Percentiles rank a stretch among this genome's conserved stretches.
phyloP scores from a whole-genome alignment of 2,888 invertebrate genomes.

The Melitaea athalia region DNA sequence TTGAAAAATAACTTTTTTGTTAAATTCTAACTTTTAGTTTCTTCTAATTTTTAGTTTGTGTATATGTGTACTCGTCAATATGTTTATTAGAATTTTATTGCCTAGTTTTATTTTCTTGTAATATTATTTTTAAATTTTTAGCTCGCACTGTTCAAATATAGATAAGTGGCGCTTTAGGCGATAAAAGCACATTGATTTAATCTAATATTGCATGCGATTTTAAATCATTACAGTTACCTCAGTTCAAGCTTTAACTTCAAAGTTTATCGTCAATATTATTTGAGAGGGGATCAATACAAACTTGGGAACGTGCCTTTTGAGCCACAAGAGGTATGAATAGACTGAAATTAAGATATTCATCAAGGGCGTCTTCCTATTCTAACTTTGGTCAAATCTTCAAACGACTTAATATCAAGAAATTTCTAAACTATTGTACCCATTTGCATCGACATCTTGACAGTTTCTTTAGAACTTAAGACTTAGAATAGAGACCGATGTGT shows the following conservation, averaged over 20 bases:
- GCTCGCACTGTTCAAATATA: too few relatives aligned
- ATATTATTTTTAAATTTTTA: too few relatives aligned
- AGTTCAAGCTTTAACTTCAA: background rate
- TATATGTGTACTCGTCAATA: too few relatives aligned
- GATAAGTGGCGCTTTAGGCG: background rate
- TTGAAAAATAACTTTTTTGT: too few relatives aligned
- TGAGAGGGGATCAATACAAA: background rate
- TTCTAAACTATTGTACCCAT: background rate
- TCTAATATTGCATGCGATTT: background rate
- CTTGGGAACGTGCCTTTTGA: constrained; percentile 10
- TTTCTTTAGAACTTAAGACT: background rate
- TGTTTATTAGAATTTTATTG: too few relatives aligned
- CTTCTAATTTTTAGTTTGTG: too few relatives aligned
- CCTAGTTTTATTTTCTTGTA: too few relatives aligned
- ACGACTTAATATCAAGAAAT: background rate
- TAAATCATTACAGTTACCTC: background rate
- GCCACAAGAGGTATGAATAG: constrained; percentile 3
- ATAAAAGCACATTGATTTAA: background rate
- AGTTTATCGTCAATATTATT: background rate
- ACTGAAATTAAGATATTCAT: constrained; percentile 7
- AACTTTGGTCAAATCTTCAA: constrained; percentile 5
- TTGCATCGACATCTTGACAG: background rate
- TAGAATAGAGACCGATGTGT: too few relatives aligned
- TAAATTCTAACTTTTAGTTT: too few relatives aligned
- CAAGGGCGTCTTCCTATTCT: background rate